Base-by-base conservation (phyloP, 2,888 invertebrate species). In the Limenitis camilla region DNA sequence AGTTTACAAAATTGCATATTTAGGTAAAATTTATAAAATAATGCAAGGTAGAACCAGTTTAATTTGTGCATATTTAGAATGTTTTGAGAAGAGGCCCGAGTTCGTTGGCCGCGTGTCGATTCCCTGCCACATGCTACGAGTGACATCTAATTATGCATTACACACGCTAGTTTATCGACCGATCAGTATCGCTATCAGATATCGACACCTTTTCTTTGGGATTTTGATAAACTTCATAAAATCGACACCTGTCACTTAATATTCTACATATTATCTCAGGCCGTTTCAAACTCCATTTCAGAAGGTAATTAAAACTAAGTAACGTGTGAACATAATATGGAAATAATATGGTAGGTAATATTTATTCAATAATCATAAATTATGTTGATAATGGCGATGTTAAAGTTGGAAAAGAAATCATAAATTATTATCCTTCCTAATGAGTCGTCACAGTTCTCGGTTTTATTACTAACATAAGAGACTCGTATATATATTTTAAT, bases 51-150 rank as follows among this genome's bases (percentile, higher is more conserved):
- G 77, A 86, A 85, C 85, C 83, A 73, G 85, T 85, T 85, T 84
- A 83, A 85, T 84, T 84, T 84, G 84, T 81, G 81, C 85, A 85
- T 85, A 78, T 80, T 84, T 84, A 78, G 78, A 81, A 85, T 86
- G 82, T 86, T 86, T 67, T 82, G 80, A 78, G 81, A 76, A 73
- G 71, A 80, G 75, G 72, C 74, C 72, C 68, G 81, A 84, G 85
- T 85, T 84, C 84, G 82, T 81, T 81, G 85, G 70, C 84, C 85
- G 77, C 68, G 58, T 49, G 51, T 61, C 64, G 61, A 64, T 62
- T 58, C 60, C 64, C 68, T 63, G 58, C 61, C 65, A 61, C 62
- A 55, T 60, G 61, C 61, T 59, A 58, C 61, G 59, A 61, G 59
- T 65, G 63, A 64, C 64, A 65, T 56, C 60, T 61, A 59, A 66